Base-by-base conservation (phyloP, 2,888 invertebrate genomes). In the Oithona nana region DNA sequence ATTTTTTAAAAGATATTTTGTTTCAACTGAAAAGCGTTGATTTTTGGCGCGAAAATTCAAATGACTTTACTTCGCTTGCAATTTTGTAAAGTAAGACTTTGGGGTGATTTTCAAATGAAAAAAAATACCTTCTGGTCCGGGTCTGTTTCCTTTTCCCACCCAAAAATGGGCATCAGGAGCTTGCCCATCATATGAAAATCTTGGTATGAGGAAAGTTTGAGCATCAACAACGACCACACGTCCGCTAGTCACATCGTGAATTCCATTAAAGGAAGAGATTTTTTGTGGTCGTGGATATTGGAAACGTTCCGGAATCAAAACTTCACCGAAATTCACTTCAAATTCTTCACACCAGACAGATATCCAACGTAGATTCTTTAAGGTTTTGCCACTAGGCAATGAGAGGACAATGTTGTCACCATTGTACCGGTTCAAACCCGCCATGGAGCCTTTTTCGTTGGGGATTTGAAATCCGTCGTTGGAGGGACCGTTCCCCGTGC, bases 271-370 rank as follows among this genome's bases (percentile, higher is more conserved):
- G 1, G 81, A 77, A 6, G 79, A 81, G 67, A 90, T 78, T 73
- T 86, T 85, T 69, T 86, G 86, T 0, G 92, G 89, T 66, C 81
- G 79, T 0, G 92, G 92, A 71, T 81, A 85, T 71, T 87, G 86
- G 72, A 88, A 78, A 68, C 78, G 81, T 65, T 79, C 79, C 0
- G 88, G 84, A 68, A 92, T 83, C 69, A 79, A 79, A 64, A 90
- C 83, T 71, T 89, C 88, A 22, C 89, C 92, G 72, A 92, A 92
- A 75, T 89, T 81, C 70, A 90, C 90, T 63, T 84, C 78, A 70
- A 83, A 89, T 71, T 89, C 88, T 70, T 88, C 86, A 73, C 90
- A 92, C 87, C 88, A 93, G 48, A 93, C 82, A 13, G 87, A 83
- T 74, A 93, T 83, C 86, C 90, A 90, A 71, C 81, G 82, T 71